Percentiles rank a stretch among this genome's conserved stretches.
Conservation (phyloP, 2,797 vertebrate species). For the Vipera ursinii region DNA sequence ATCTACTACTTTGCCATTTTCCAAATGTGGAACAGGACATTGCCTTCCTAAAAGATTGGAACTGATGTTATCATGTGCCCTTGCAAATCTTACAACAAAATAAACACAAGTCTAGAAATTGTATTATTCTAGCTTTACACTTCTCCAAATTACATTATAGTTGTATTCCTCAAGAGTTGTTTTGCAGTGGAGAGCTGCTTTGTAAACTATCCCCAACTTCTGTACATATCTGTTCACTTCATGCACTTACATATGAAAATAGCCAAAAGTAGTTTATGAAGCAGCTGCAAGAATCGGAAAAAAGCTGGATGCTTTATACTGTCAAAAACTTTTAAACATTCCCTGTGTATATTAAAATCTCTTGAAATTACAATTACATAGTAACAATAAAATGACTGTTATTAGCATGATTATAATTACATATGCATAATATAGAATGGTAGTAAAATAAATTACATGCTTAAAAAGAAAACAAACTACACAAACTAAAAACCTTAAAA, state of each 20-base stretch:
- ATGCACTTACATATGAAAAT: not conserved
- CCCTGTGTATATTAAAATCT: not conserved
- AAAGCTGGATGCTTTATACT: not conserved
- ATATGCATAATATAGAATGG: not conserved
- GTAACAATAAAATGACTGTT: not conserved
- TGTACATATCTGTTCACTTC: not conserved
- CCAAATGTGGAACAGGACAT: not conserved
- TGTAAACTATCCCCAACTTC: not conserved
- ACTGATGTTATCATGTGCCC: not conserved
- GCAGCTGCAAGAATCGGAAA: not conserved
- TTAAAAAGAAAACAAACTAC: not conserved
- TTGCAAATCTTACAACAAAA: not conserved
- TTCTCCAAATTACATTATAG: not conserved
- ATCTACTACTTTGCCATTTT: not conserved
- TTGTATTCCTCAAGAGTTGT: not conserved
- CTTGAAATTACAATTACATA: not conserved
- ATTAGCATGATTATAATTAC: not conserved
- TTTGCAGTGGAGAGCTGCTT: not conserved
- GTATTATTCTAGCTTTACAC: not conserved
- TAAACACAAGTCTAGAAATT: not conserved
- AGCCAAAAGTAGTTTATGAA: not conserved
- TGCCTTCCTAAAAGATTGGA: not conserved
- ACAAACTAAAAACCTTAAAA: not conserved
- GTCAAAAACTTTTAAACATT: not conserved
- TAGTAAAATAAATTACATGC: not conserved